Conservation (phyloP, 2,113 vertebrate species). For the Rhinichthys klamathensis region DNA sequence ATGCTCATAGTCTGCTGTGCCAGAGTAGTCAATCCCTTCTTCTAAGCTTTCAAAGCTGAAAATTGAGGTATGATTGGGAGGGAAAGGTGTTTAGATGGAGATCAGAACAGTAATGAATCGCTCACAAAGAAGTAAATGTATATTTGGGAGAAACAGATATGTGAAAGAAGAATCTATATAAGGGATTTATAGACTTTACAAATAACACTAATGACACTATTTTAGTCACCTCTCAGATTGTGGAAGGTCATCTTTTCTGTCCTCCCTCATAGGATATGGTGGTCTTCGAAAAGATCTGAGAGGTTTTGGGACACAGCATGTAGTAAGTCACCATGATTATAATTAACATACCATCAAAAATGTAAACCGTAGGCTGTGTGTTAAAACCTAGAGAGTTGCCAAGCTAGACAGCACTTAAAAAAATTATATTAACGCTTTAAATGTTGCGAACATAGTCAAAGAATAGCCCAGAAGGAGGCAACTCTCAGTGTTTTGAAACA, state of each 20-base stretch:
- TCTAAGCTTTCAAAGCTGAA: slow-evolving; percentile 71
- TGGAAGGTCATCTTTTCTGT: slow-evolving; percentile 63
- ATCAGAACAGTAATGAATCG: background rate
- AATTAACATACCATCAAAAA: background rate
- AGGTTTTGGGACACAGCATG: slow-evolving; percentile 56
- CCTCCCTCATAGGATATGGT: slow-evolving; percentile 68
- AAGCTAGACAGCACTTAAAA: background rate
- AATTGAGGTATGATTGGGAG: background rate
- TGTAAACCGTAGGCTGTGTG: background rate
- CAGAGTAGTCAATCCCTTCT: slow-evolving; percentile 63
- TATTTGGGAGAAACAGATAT: background rate
- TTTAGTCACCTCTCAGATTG: slow-evolving; percentile 63
- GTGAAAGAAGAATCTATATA: background rate
- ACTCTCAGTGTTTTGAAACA: too few species aligned
- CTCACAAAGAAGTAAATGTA: background rate
- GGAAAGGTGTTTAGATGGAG: background rate
- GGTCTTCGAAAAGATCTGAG: slow-evolving; percentile 66
- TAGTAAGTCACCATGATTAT: background rate
- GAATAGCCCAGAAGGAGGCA: too few species aligned
- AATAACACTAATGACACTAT: background rate
- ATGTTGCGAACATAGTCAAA: too few species aligned
- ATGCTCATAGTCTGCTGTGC: slow-evolving; percentile 62
- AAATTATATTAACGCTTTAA: too few species aligned
- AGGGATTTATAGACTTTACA: background rate
- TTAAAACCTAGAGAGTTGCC: background rate